A percentile compares a stretch with the other conserved stretches of the same genome.
Evolutionary conservation across 1,140 invertebrate genomes (phyloP).

Genomic region (Caerostris darwini): DNA sequence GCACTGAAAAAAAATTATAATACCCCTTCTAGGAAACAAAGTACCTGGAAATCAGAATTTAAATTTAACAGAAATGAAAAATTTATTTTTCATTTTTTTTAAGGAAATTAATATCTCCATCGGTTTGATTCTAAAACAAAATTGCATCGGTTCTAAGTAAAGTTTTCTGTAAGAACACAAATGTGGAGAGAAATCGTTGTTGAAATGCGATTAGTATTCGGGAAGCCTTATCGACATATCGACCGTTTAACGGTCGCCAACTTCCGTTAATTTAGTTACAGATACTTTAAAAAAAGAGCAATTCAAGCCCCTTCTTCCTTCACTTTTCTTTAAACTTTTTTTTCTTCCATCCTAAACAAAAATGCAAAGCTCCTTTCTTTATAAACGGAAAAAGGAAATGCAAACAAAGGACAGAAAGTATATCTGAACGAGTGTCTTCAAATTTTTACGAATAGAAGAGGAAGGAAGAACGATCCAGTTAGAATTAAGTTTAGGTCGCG

Average conservation of each 20-base stretch:
- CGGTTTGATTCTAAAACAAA: neutral
- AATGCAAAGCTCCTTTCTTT: slow-evolving; percentile 16
- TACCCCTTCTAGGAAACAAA: too few species aligned
- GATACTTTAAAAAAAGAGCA: slow-evolving; percentile 29
- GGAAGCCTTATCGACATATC: slow-evolving; percentile 39
- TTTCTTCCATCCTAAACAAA: slow-evolving; percentile 36
- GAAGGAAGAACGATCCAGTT: slow-evolving; percentile 42
- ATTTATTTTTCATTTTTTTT: neutral
- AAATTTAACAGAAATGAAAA: too few species aligned
- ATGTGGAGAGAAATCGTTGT: slow-evolving; percentile 32
- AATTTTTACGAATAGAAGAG: slow-evolving; percentile 7
- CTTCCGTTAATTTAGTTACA: slow-evolving; percentile 56
- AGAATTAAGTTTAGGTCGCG: slow-evolving; percentile 47
- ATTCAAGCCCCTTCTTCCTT: neutral
- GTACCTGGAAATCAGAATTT: too few species aligned
- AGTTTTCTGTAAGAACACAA: neutral
- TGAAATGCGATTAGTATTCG: slow-evolving; percentile 30
- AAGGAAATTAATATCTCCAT: neutral
- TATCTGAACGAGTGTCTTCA: slow-evolving; percentile 41
- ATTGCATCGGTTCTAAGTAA: neutral
- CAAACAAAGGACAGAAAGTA: slow-evolving; percentile 47
- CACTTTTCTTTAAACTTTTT: slow-evolving; percentile 25
- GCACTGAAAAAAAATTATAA: too few species aligned
- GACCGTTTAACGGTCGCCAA: slow-evolving; percentile 25
- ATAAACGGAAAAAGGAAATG: neutral